Conservation (phyloP, 2,113 vertebrate genomes). For the Siniperca knerii region DNA sequence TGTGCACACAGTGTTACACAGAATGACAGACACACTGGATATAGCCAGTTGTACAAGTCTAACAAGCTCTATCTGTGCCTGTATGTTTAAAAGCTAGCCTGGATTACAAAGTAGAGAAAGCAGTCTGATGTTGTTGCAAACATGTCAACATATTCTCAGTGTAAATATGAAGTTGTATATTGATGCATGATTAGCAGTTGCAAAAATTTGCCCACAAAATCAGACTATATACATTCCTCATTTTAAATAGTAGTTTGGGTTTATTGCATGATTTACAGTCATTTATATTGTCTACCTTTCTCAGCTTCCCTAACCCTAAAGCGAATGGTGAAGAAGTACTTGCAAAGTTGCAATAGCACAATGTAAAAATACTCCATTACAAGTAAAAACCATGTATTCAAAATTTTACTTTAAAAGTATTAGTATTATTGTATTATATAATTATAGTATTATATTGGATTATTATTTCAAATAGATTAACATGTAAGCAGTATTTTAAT, state of each 20-base stretch:
- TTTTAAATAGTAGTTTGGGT: neutral
- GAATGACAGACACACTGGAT: neutral
- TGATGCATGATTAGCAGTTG: neutral
- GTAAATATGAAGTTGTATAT: neutral
- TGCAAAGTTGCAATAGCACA: neutral
- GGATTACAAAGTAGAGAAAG: slow-evolving; percentile 12
- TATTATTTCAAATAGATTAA: neutral
- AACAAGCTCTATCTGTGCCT: neutral
- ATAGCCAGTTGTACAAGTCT: slow-evolving; percentile 7
- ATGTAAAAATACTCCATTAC: neutral
- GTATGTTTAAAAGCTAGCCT: neutral
- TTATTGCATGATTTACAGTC: slow-evolving; percentile 17
- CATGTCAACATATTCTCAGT: neutral
- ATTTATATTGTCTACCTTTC: neutral
- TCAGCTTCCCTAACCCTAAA: neutral
- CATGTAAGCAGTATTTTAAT: neutral
- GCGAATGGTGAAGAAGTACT: neutral
- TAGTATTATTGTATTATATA: neutral
- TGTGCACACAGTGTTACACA: neutral
- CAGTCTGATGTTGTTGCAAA: neutral
- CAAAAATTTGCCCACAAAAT: neutral
- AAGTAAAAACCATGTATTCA: neutral
- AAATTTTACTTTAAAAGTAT: neutral
- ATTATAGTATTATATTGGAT: too few species aligned
- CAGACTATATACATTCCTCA: neutral